These are phyloP conservation scores for Myopa testacea DNA, from an alignment of 2,888 invertebrate genomes.

Conservation along the genomic window DNA sequence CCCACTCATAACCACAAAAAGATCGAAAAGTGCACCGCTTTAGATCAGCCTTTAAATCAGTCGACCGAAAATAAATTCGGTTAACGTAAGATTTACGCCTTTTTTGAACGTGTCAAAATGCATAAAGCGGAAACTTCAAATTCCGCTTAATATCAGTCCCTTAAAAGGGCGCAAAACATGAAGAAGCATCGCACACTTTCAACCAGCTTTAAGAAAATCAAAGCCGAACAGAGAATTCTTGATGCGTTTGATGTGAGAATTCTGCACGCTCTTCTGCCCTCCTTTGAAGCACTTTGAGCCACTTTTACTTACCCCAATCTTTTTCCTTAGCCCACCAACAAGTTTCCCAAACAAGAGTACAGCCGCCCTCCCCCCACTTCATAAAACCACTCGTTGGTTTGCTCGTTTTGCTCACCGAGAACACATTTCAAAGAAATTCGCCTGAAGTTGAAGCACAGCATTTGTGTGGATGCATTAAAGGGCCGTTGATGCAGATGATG, in stretches of 20 bases:
- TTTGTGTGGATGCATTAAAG: too few relatives aligned
- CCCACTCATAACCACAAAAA: too few relatives aligned
- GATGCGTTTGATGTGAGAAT: too few relatives aligned
- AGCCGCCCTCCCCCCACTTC: background rate
- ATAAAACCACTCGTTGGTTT: too few relatives aligned
- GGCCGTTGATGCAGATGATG: too few relatives aligned
- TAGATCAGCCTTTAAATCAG: background rate
- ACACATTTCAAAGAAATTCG: too few relatives aligned
- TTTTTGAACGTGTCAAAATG: constrained; percentile 2
- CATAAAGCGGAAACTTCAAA: constrained; percentile 12
- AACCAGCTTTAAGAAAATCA: background rate
- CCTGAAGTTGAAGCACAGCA: too few relatives aligned
- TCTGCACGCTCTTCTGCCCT: background rate
- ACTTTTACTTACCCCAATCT: too few relatives aligned
- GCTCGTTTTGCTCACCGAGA: too few relatives aligned
- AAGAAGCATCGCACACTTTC: background rate
- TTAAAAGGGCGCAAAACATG: too few relatives aligned
- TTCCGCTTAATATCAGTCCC: background rate
- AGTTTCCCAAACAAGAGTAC: too few relatives aligned
- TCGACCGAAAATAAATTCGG: background rate
- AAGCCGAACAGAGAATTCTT: background rate
- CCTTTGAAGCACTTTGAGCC: background rate
- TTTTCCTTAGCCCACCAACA: too few relatives aligned
- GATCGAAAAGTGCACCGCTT: background rate
- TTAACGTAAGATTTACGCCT: background rate